Evolutionary conservation across 2,797 vertebrate genomes (phyloP).

Genomic region (Myoxocephalus aenaeus): DNA sequence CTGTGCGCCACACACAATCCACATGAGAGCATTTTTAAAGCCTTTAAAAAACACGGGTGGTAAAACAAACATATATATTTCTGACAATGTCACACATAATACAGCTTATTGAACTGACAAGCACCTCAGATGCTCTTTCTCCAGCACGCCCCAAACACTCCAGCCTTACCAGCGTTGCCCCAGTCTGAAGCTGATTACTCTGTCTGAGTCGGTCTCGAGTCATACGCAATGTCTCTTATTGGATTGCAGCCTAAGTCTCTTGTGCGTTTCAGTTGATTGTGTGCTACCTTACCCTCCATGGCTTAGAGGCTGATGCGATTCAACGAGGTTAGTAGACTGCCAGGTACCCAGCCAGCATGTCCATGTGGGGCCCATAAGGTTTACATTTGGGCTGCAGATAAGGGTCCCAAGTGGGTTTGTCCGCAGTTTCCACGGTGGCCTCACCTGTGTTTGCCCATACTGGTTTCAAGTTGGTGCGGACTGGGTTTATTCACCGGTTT

Average conservation of each 20-base stretch:
- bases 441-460: too few relatives aligned
- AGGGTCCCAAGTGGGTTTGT: too few relatives aligned
- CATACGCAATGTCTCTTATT: conserved; percentile 48
- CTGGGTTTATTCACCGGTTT: too few relatives aligned
- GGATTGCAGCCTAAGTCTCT: conserved; percentile 47
- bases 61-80: background rate
- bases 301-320: conserved; percentile 21
- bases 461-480: too few relatives aligned
- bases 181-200: conserved; percentile 48
- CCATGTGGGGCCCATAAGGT: too few relatives aligned
- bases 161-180: conserved; percentile 22
- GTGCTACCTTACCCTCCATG: conserved; percentile 4
- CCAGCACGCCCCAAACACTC: conserved; percentile 7
- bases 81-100: background rate
- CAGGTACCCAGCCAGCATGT: too few relatives aligned
- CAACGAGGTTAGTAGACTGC: conserved; percentile 18
- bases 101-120: conserved; percentile 1
- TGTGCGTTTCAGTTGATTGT: conserved; percentile 38
- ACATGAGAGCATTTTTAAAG: background rate
- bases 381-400: too few relatives aligned
- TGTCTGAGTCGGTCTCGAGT: conserved; percentile 45
- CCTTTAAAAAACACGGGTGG: background rate
- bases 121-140: conserved; percentile 9
- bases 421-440: too few relatives aligned
- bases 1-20: conserved; percentile 17